Evolutionary conservation across 2,888 invertebrate species (phyloP).

Genomic region (Fragum whitleyi): DNA sequence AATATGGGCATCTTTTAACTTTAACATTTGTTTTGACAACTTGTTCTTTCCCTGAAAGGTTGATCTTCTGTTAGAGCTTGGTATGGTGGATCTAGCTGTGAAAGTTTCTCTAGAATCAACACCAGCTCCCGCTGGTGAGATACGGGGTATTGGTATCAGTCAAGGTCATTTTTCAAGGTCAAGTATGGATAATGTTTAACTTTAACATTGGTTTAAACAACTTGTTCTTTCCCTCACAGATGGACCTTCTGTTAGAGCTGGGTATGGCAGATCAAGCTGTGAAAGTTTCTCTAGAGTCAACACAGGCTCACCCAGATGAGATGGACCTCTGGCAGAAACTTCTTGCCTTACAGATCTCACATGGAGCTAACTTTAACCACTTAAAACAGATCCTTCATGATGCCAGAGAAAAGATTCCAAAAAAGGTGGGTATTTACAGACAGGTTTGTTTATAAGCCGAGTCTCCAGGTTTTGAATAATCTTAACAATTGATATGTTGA

Average conservation of each 20-base stretch:
- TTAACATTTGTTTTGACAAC: too few species aligned
- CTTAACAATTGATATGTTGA: too few species aligned
- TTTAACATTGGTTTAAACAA: too few species aligned
- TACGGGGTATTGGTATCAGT: too few species aligned
- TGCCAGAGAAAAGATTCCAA: conserved; percentile 52
- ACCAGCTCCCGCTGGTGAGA: conserved; percentile 37
- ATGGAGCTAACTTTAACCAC: conserved; percentile 28
- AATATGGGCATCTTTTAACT: too few species aligned
- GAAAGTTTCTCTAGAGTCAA: conserved; percentile 47
- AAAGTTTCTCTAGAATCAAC: conserved; percentile 46
- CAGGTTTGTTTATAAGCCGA: too few species aligned
- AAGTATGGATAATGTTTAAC: too few species aligned
- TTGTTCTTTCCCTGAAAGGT: conserved; percentile 50
- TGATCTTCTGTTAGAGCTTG: conserved; percentile 48
- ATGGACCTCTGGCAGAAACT: conserved; percentile 58
- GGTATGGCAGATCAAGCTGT: conserved; percentile 48
- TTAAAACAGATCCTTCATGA: conserved; percentile 58
- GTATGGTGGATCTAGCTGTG: conserved; percentile 41
- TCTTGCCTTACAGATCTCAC: conserved; percentile 51
- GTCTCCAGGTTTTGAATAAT: too few species aligned
- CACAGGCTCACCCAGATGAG: conserved; percentile 43
- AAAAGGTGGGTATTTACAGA: conserved; percentile 57
- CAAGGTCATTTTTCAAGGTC: too few species aligned
- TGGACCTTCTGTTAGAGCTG: conserved; percentile 48
- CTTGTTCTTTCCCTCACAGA: conserved; percentile 41